These are phyloP conservation scores for Sogatella furcifera DNA, from an alignment of 1,140 invertebrate species.

Conservation along the genomic window DNA sequence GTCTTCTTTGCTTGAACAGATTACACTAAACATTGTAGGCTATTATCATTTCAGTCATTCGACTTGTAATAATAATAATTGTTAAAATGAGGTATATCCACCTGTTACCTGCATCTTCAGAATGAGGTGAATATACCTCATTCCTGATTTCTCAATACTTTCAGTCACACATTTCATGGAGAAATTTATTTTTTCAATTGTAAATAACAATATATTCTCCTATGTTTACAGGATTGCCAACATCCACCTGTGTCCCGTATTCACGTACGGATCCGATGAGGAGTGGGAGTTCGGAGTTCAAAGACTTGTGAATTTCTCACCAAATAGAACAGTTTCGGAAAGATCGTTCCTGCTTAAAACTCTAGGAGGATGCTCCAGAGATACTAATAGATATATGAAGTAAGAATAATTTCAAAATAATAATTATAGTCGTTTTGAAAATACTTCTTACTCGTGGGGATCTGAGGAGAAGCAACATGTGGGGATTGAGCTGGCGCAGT, in stretches of 20 bases:
- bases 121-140: no score
- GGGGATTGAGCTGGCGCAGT: no score
- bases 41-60: no score
- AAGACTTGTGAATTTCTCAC: slow-evolving; percentile 57
- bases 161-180: not conserved
- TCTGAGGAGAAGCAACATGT: no score
- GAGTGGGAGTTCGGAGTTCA: slow-evolving; percentile 70
- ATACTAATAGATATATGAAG: slow-evolving; percentile 50
- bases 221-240: slow-evolving; percentile 47
- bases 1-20: no score
- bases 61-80: no score
- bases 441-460: no score
- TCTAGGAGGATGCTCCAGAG: slow-evolving; percentile 57
- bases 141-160: no score
- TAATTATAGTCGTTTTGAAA: no score
- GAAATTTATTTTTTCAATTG: not conserved
- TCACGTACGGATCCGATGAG: slow-evolving; percentile 59
- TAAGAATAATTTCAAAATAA: slow-evolving; percentile 24
- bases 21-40: no score
- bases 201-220: not conserved
- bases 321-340: slow-evolving; percentile 51
- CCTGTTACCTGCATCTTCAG: no score
- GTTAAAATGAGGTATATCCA: no score
- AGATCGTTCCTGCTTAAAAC: slow-evolving; percentile 62
- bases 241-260: slow-evolving; percentile 62